Percentiles rank a stretch among this genome's conserved stretches.
Conservation (phyloP, 2,888 invertebrate species). For the Hedya salicella region DNA sequence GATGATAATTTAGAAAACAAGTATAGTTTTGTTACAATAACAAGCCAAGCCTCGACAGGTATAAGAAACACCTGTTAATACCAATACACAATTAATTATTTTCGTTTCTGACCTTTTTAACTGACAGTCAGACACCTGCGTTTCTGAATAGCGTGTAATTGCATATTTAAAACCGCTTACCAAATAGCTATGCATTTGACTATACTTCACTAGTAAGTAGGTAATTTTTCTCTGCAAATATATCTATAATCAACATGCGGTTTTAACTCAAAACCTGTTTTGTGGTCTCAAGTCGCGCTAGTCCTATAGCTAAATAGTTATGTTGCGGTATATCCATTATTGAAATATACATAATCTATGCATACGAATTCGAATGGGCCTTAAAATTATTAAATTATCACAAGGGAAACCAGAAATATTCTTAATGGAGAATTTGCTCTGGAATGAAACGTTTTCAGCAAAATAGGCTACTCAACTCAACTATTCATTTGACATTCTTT, state of each 20-base stretch:
- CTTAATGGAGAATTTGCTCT: too few relatives aligned
- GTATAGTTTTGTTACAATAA: not conserved
- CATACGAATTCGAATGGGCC: not conserved
- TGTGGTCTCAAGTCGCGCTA: not conserved
- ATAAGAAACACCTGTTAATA: slow-evolving; percentile 36
- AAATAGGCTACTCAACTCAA: too few relatives aligned
- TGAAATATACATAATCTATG: not conserved
- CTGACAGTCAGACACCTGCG: slow-evolving; percentile 40
- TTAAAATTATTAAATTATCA: not conserved
- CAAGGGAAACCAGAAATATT: too few relatives aligned
- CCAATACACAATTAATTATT: slow-evolving; percentile 36
- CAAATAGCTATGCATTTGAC: slow-evolving; percentile 22
- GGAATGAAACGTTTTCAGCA: too few relatives aligned
- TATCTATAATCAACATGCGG: slow-evolving; percentile 1
- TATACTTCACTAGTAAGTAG: slow-evolving; percentile 23
- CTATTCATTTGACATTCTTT: too few relatives aligned
- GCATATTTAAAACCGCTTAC: slow-evolving; percentile 36
- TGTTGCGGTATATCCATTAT: not conserved
- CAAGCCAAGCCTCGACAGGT: not conserved
- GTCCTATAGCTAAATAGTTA: not conserved
- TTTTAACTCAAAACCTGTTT: slow-evolving; percentile 23
- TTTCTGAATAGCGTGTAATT: slow-evolving; percentile 46
- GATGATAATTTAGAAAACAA: not conserved
- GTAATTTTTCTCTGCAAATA: slow-evolving; percentile 24
- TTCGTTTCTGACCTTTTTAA: slow-evolving; percentile 37